Conservation (phyloP, 2,113 vertebrate genomes). For the rabbit (Oryctolagus cuniculus) region DNA sequence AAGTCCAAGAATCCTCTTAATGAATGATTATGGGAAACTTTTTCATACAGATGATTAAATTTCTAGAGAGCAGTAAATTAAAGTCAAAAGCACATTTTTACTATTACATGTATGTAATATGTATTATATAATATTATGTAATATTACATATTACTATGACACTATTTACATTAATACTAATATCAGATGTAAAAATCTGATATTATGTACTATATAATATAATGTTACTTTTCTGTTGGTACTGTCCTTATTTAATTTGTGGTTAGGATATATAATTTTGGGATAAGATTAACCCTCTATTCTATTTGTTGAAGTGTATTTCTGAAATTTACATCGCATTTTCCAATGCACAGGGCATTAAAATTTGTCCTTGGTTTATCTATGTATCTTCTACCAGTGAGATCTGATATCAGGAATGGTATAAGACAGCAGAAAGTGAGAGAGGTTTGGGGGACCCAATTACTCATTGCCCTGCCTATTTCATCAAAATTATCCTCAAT, state of each 20-base stretch:
- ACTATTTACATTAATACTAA: background rate
- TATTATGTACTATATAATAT: no score
- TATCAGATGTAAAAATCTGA: background rate
- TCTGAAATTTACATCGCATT: background rate
- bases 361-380: background rate
- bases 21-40: background rate
- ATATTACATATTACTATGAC: no score
- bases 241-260: background rate
- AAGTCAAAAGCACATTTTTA: background rate
- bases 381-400: background rate
- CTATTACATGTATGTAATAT: background rate
- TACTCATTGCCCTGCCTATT: background rate
- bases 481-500: background rate
- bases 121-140: no score
- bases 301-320: background rate
- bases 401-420: background rate
- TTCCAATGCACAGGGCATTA: background rate
- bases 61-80: background rate
- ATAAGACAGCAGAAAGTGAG: background rate
- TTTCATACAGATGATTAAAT: background rate
- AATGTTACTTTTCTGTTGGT: background rate
- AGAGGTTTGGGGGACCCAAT: background rate
- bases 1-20: background rate
- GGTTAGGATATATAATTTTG: background rate
- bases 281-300: background rate